phyloP scores from a whole-genome alignment of 23 tunicate genomes.

The Halocynthia aurantium region DNA sequence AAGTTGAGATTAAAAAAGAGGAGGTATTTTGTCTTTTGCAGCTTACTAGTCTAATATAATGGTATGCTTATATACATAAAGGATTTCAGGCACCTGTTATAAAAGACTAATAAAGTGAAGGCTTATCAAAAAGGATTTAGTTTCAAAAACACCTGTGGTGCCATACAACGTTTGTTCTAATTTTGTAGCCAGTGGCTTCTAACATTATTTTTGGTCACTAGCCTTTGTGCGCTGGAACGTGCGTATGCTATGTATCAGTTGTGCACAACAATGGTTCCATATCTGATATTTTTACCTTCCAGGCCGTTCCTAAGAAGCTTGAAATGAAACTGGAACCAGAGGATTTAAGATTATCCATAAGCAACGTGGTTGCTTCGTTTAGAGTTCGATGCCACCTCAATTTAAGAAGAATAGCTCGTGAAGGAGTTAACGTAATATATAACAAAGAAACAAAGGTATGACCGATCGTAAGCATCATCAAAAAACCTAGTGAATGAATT shows the following conservation, averaged over 20 bases:
- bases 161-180: too few species aligned
- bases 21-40: neutral
- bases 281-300: neutral
- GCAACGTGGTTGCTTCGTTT: slow-evolving; percentile 75
- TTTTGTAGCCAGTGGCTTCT: too few species aligned
- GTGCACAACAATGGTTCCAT: neutral
- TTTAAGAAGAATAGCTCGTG: slow-evolving; percentile 54
- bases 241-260: too few species aligned
- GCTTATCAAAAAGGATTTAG: too few species aligned
- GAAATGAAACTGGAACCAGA: slow-evolving; percentile 1
- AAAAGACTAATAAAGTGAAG: too few species aligned
- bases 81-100: too few species aligned
- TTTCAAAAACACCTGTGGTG: too few species aligned
- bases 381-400: slow-evolving; percentile 81
- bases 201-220: too few species aligned
- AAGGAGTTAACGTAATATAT: slow-evolving; percentile 69
- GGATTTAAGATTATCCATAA: slow-evolving; percentile 33
- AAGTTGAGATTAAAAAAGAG: neutral
- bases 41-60: too few species aligned
- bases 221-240: too few species aligned
- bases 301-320: neutral
- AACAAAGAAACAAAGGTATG: slow-evolving; percentile 61
- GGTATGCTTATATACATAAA: too few species aligned
- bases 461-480: neutral
- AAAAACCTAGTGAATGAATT: neutral